Percentiles rank a stretch among this genome's conserved stretches.
Conservation (phyloP, 2,113 vertebrate species). For the Stomatorhinus ivindoensis region DNA sequence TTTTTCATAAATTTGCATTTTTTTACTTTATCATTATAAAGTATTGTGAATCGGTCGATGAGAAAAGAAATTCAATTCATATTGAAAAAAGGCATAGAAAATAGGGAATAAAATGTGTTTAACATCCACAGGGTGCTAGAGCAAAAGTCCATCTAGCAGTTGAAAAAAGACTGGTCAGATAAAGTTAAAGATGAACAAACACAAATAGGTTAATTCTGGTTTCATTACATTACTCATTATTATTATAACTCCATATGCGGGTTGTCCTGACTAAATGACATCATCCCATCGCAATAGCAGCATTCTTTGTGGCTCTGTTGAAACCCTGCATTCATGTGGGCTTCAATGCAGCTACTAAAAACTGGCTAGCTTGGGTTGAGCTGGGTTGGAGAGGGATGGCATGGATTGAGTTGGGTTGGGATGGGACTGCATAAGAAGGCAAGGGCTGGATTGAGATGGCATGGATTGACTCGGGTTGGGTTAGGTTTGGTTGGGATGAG, state of each 20-base stretch:
- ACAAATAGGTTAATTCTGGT: not conserved
- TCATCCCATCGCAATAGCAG: not conserved
- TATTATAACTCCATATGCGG: not conserved
- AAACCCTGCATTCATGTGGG: not conserved
- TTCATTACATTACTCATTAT: not conserved
- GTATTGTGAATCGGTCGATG: not conserved
- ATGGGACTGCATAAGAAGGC: not conserved
- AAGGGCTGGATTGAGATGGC: not conserved
- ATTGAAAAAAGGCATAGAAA: not conserved
- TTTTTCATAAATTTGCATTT: not conserved
- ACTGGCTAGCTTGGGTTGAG: not conserved
- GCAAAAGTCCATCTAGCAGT: not conserved
- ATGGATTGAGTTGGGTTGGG: not conserved
- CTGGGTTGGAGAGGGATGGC: not conserved
- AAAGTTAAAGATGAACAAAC: not conserved
- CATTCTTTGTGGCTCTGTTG: not conserved
- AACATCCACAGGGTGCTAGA: not conserved
- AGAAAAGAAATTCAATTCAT: not conserved
- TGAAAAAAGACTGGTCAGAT: not conserved
- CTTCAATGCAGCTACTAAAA: not conserved
- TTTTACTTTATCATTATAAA: not conserved
- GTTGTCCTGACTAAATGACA: not conserved
- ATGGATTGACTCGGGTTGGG: not conserved
- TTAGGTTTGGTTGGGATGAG: not conserved
- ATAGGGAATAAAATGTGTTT: not conserved